A percentile compares a stretch with the other conserved stretches of the same genome.
phyloP scores from a whole-genome alignment of 1,140 invertebrate genomes.

The Nixonia krombeini region DNA sequence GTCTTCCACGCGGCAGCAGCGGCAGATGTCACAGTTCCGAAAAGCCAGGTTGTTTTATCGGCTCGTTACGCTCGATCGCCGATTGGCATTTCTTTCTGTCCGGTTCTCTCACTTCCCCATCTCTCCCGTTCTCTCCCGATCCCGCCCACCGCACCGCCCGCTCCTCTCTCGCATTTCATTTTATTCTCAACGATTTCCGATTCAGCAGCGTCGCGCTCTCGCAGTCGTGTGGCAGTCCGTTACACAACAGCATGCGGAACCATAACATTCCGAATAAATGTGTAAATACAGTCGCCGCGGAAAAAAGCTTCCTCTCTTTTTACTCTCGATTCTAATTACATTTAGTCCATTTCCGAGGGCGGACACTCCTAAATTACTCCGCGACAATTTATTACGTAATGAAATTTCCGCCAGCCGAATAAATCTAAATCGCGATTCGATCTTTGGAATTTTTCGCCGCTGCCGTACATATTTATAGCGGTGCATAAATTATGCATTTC shows the following conservation, averaged over 20 bases:
- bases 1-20: constrained; percentile 28
- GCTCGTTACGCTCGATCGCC: constrained; percentile 60
- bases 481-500: constrained; percentile 12
- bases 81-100: constrained; percentile 60
- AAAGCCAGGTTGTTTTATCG: constrained; percentile 61
- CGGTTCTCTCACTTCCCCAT: too few species aligned
- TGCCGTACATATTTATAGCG: too few species aligned
- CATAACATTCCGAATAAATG: constrained; percentile 25
- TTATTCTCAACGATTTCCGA: constrained; percentile 42
- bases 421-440: too few species aligned
- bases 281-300: neutral
- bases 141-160: neutral
- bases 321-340: neutral
- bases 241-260: constrained; percentile 1
- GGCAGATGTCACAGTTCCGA: constrained; percentile 48
- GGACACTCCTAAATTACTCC: too few species aligned
- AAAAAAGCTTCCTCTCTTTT: neutral
- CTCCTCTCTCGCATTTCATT: constrained; percentile 13
- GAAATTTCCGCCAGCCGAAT: too few species aligned
- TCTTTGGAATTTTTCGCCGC: too few species aligned
- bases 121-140: too few species aligned
- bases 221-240: constrained; percentile 33
- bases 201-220: constrained; percentile 27
- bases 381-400: too few species aligned
- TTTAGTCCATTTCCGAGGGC: too few species aligned